These are phyloP conservation scores for Distichodus sexfasciatus DNA, from an alignment of 2,797 vertebrate genomes.

Conservation along the genomic window DNA sequence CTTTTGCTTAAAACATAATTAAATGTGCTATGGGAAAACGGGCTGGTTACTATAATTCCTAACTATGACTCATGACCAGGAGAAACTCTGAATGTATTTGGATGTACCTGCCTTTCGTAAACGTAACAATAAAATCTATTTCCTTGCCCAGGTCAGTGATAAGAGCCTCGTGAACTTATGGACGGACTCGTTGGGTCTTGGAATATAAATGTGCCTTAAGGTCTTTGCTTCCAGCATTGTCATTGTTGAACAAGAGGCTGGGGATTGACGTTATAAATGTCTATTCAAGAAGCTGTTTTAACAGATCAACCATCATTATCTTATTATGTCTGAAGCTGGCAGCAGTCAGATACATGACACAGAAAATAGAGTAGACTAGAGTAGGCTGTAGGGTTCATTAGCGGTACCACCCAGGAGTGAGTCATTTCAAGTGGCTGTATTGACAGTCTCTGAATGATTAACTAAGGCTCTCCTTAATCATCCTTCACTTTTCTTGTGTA, in stretches of 20 bases:
- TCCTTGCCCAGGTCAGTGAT: neutral
- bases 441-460: slow-evolving; percentile 46
- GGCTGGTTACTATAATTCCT: neutral
- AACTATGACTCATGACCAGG: slow-evolving; percentile 20
- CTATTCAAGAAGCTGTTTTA: neutral
- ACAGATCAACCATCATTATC: neutral
- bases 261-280: neutral
- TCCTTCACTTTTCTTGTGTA: slow-evolving; percentile 28
- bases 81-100: slow-evolving; percentile 2
- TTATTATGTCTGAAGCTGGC: slow-evolving; percentile 2
- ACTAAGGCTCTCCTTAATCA: slow-evolving; percentile 35
- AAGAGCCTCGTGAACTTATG: neutral
- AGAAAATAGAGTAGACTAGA: neutral
- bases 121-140: neutral
- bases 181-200: neutral
- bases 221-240: neutral
- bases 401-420: slow-evolving; percentile 20
- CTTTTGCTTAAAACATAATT: neutral
- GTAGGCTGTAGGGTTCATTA: slow-evolving; percentile 17
- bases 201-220: neutral
- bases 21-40: neutral
- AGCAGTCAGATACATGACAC: slow-evolving; percentile 1
- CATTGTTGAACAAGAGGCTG: neutral
- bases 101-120: slow-evolving; percentile 19
- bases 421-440: slow-evolving; percentile 36